Percentiles rank a stretch among this genome's conserved stretches.
Conservation (phyloP, 1,140 invertebrate genomes). For the Atopsyche davidsoni region DNA sequence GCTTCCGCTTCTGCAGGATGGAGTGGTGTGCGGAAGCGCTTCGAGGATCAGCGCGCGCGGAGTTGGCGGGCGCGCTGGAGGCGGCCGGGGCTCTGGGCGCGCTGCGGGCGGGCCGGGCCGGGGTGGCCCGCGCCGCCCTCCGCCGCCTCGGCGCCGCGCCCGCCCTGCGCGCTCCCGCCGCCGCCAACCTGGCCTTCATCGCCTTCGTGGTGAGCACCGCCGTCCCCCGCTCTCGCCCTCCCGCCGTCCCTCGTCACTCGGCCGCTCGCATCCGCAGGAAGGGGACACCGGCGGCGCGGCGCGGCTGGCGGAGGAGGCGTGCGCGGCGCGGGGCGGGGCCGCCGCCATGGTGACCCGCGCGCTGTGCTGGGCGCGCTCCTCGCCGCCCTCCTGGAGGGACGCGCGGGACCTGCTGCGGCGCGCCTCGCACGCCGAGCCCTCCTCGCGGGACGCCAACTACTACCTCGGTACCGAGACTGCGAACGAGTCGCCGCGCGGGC, state of each 20-base stretch:
- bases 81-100: conserved; percentile 40
- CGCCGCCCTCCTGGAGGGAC: conserved; percentile 11
- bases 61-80: conserved; percentile 41
- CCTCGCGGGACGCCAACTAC: conserved; percentile 18
- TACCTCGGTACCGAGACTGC: conserved; percentile 25
- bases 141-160: conserved; percentile 39
- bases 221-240: too few species aligned
- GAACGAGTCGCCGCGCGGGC: too few species aligned
- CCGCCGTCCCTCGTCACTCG: too few species aligned
- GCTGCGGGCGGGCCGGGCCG: conserved; percentile 33
- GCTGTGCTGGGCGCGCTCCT: conserved; percentile 15
- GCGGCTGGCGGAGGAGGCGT: conserved; percentile 19
- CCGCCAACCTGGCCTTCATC: conserved; percentile 43
- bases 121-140: conserved; percentile 33
- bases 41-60: conserved; percentile 40
- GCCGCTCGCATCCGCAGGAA: too few species aligned
- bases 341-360: conserved; percentile 22
- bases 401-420: conserved; percentile 14
- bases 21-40: conserved; percentile 46
- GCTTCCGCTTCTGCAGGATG: conserved; percentile 28
- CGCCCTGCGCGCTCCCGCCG: conserved; percentile 38
- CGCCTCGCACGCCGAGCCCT: conserved; percentile 13
- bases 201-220: conserved; percentile 40
- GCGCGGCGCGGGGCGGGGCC: conserved; percentile 13
- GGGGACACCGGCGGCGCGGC: conserved; percentile 16